These are phyloP conservation scores for Phylloscopus collybita DNA, from an alignment of 2,797 vertebrate species.

Conservation along the genomic window DNA sequence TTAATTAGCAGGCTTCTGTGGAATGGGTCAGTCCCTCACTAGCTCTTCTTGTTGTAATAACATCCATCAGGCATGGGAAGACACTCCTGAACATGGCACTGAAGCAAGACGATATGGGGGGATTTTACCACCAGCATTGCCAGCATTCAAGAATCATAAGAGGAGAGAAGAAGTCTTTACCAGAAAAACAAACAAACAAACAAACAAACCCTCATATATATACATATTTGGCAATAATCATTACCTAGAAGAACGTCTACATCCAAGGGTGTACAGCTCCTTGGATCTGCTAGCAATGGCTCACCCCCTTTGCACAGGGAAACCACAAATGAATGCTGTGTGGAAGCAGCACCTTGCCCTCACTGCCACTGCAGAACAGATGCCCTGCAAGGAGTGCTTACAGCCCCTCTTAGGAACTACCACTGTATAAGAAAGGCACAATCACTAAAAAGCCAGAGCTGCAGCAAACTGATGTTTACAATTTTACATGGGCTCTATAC, in stretches of 20 bases:
- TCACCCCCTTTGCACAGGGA: background rate
- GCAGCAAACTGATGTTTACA: background rate
- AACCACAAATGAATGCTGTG: background rate
- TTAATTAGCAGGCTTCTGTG: constrained; percentile 51
- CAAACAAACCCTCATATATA: too few relatives aligned
- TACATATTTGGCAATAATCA: background rate
- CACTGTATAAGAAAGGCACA: background rate
- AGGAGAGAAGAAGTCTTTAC: background rate
- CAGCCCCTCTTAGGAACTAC: background rate
- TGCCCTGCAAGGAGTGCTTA: background rate
- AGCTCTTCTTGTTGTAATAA: constrained; percentile 7
- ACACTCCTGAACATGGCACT: background rate
- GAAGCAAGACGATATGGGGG: background rate
- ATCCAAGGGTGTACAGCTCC: background rate
- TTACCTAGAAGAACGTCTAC: background rate
- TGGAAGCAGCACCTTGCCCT: background rate
- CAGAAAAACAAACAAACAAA: background rate
- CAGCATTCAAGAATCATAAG: background rate
- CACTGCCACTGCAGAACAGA: background rate
- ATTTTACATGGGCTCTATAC: background rate
- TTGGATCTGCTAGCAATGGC: background rate
- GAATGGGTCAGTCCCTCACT: background rate
- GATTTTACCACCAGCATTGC: background rate
- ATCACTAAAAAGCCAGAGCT: background rate
- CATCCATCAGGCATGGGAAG: background rate